Evolutionary conservation across 2,888 invertebrate genomes (phyloP).

Genomic region (Mythimna impura): DNA sequence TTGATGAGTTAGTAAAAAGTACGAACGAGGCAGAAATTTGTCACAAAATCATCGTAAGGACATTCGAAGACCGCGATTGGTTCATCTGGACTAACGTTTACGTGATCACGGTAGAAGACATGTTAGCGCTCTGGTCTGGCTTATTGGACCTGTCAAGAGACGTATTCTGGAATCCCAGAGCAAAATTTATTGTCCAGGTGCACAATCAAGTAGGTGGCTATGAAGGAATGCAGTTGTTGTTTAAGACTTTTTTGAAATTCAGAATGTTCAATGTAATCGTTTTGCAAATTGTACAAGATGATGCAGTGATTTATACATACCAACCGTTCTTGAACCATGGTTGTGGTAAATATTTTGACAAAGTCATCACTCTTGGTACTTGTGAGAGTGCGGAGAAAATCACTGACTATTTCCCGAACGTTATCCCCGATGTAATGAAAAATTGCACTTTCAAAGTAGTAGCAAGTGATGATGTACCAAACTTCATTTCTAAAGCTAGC

Average conservation of each 20-base stretch:
- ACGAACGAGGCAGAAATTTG: constrained; percentile 64
- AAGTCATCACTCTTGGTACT: constrained; percentile 64
- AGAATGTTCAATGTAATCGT: constrained; percentile 73
- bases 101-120: constrained; percentile 68
- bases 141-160: constrained; percentile 69
- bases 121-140: constrained; percentile 61
- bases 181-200: constrained; percentile 70
- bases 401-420: constrained; percentile 56
- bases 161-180: constrained; percentile 77
- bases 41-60: constrained; percentile 67
- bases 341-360: constrained; percentile 69
- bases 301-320: constrained; percentile 68
- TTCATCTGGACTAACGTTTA: constrained; percentile 69
- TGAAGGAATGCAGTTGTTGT: constrained; percentile 61
- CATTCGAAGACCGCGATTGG: constrained; percentile 65
- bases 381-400: constrained; percentile 63
- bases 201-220: constrained; percentile 45
- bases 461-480: constrained; percentile 70
- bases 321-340: constrained; percentile 71
- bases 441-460: constrained; percentile 74
- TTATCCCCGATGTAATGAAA: constrained; percentile 54
- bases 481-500: constrained; percentile 68
- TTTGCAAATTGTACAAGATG: constrained; percentile 55
- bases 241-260: constrained; percentile 66
- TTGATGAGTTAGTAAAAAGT: constrained; percentile 58